Evolutionary conservation across 2,888 invertebrate genomes (phyloP), one percentile per base, ranked within the genome.

Genomic region (Pseudococcus jackbeardsleyi): DNA sequence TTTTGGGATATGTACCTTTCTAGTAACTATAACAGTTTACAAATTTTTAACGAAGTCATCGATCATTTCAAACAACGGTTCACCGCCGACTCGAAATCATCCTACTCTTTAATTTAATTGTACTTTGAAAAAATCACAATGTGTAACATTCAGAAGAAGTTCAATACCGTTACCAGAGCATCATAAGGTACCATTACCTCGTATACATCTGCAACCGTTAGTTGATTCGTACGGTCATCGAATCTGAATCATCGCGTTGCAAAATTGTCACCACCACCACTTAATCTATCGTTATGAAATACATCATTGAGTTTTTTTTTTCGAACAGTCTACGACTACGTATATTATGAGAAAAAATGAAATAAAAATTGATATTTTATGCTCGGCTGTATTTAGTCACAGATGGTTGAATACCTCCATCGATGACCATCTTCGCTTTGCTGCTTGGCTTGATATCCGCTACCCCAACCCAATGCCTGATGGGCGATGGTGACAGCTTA

Each of bases 281-380:
- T 64, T 64, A 19, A 64, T 64, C 64, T 64, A 22, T 64, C 64
- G 64, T 64, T 64, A 19, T 12, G 64, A 64, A 64, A 64, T 64
- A 64, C 64, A 19, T 50, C 50, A 17, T 64, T 5, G 64, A n/a
- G 3, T 1, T 9, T 11, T 64, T 64, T 64, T 22, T 12, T 64
- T 64, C 64, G 19, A 64, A 64, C 64, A 19, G 64, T 64, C 64
- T 4, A 33, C 64, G 64, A 64, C 19, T 33, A n/a, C n/a, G n/a
- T n/a, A 33, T 33, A 2, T 33, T 64, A 64, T 22, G 64, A 64
- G 64, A 64, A 22, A 64, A 64, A 50, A 50, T 50, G 50, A 77
- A 77, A 77, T 77, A 33, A 77, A 77, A 77, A 77, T 77, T 77
- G 39, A 77, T 77, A 77, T 17, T 7, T 77, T 77, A 77, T 77